These are phyloP conservation scores for Phyllotreta striolata DNA, from an alignment of 2,888 invertebrate species.

Conservation along the genomic window DNA sequence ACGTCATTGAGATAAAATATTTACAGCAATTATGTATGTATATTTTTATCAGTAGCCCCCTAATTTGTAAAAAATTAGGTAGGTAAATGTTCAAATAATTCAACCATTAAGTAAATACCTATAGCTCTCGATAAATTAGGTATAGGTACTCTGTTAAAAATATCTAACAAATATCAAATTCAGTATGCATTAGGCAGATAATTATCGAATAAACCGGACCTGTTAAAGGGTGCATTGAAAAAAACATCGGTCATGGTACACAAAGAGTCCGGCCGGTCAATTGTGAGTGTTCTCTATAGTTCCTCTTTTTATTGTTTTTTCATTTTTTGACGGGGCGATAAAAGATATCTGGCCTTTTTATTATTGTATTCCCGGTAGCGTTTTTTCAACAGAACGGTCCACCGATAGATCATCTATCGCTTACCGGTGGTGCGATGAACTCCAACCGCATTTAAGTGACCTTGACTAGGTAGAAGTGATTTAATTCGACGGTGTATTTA, in stretches of 20 bases:
- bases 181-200: too few relatives aligned
- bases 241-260: slow-evolving; percentile 25
- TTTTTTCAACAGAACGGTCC: slow-evolving; percentile 40
- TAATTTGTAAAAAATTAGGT: too few relatives aligned
- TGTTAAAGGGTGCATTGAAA: background rate
- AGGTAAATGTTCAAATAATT: too few relatives aligned
- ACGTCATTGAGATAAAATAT: too few relatives aligned
- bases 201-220: background rate
- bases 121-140: too few relatives aligned
- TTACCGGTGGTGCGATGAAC: slow-evolving; percentile 24
- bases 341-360: slow-evolving; percentile 47
- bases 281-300: slow-evolving; percentile 39
- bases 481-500: too few relatives aligned
- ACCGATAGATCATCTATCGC: slow-evolving; percentile 34
- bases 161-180: too few relatives aligned
- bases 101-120: too few relatives aligned
- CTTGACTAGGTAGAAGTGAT: background rate
- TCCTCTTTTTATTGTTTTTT: too few relatives aligned
- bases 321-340: slow-evolving; percentile 47
- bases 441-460: background rate
- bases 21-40: too few relatives aligned
- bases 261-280: slow-evolving; percentile 33
- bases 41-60: too few relatives aligned
- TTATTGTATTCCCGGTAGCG: slow-evolving; percentile 48
- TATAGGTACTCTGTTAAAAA: too few relatives aligned